Percentiles rank a stretch among this genome's conserved stretches.
phyloP scores from a whole-genome alignment of 2,888 invertebrate genomes.

The Clusia tigrina region DNA sequence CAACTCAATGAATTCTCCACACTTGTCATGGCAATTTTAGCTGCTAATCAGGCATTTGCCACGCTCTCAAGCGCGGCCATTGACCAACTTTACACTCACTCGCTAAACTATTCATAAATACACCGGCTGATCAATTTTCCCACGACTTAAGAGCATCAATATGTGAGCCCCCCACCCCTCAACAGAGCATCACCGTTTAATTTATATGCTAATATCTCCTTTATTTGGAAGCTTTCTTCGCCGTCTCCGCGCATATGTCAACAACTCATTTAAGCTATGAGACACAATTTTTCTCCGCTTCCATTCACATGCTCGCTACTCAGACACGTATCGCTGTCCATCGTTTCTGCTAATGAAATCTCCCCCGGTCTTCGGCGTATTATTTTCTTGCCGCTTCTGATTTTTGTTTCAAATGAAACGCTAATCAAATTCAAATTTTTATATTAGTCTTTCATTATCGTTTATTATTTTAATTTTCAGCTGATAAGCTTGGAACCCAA shows the following conservation, averaged over 20 bases:
- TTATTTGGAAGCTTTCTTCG: background rate
- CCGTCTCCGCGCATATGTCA: conserved; percentile 5
- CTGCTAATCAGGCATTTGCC: conserved; percentile 21
- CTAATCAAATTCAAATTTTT: conserved; percentile 47
- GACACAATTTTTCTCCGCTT: background rate
- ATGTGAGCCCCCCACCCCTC: background rate
- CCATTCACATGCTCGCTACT: background rate
- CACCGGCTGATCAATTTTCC: conserved; percentile 9
- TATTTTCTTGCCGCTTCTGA: background rate
- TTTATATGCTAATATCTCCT: conserved; percentile 18
- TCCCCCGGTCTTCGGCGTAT: background rate
- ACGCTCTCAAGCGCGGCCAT: conserved; percentile 3
- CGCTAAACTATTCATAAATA: background rate
- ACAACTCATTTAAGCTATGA: conserved; percentile 15
- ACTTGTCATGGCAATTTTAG: no score
- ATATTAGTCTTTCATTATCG: conserved; percentile 46
- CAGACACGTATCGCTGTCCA: background rate
- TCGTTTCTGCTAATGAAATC: conserved; percentile 15
- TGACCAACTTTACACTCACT: conserved; percentile 3
- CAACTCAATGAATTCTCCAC: no score
- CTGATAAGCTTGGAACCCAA: background rate
- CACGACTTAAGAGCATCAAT: conserved; percentile 1
- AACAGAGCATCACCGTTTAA: background rate
- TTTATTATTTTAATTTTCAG: conserved; percentile 40
- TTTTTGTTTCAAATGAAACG: conserved; percentile 5